phyloP scores from a whole-genome alignment of 1,140 invertebrate genomes.

The Leptopilina clavipes region DNA sequence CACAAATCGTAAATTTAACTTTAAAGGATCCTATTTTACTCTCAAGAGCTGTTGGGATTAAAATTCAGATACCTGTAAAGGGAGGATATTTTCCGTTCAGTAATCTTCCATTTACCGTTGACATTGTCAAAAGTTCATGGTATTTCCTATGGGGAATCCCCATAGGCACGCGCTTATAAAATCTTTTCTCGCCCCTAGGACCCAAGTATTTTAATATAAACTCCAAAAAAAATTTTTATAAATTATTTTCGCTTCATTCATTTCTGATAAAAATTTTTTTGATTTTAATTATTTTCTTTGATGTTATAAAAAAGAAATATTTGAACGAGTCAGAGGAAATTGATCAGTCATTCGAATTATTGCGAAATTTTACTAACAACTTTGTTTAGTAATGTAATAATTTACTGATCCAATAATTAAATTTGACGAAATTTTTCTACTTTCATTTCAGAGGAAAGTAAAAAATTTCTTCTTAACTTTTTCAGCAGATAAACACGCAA shows the following conservation, averaged over 20 bases:
- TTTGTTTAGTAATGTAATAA: background rate
- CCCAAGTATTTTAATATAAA: no score
- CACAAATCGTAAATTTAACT: constrained; percentile 24
- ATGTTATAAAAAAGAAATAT: no score
- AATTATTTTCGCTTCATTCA: background rate
- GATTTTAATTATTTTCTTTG: background rate
- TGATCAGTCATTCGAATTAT: background rate
- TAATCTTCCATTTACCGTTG: constrained; percentile 37
- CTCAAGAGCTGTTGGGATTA: constrained; percentile 6
- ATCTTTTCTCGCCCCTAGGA: background rate
- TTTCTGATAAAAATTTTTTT: background rate
- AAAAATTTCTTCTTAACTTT: constrained; percentile 40
- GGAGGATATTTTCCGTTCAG: constrained; percentile 28
- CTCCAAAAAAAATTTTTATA: no score
- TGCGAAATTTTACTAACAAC: background rate
- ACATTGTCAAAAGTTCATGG: background rate
- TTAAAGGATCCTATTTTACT: background rate
- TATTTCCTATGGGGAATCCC: constrained; percentile 20
- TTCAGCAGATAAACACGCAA: no score
- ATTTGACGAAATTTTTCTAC: constrained; percentile 46
- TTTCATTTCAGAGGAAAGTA: constrained; percentile 59
- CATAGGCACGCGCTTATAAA: background rate
- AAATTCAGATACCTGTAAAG: constrained; percentile 16
- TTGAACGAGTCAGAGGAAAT: background rate
- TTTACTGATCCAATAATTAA: background rate